A percentile compares a stretch with the other conserved stretches of the same genome.
Conservation (phyloP, 2,113 vertebrate species). For the Pseudopipra pipra region DNA sequence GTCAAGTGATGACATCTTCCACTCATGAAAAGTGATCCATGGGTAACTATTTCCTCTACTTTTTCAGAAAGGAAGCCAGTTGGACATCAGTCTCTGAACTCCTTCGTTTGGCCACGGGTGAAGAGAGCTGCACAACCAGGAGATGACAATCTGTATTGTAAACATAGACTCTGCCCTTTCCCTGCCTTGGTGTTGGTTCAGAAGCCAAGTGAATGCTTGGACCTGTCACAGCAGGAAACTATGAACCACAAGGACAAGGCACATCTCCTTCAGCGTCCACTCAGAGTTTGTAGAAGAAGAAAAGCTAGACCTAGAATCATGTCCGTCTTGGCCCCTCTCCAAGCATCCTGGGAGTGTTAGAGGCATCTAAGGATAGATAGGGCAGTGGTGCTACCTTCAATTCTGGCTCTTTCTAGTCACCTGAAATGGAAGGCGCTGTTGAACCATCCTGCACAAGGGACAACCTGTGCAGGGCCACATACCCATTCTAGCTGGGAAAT, state of each 20-base stretch:
- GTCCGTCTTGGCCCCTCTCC: not conserved
- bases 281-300: not conserved
- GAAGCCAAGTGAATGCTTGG: not conserved
- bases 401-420: not conserved
- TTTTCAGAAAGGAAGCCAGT: not conserved
- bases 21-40: not conserved
- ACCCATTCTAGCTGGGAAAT: not conserved
- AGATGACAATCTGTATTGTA: not conserved
- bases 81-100: not conserved
- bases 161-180: not conserved
- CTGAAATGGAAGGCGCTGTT: not conserved
- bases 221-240: not conserved
- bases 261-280: not conserved
- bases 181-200: not conserved
- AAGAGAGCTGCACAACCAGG: not conserved
- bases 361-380: not conserved
- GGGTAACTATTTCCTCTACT: not conserved
- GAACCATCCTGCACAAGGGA: not conserved
- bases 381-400: not conserved
- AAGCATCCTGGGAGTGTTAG: not conserved
- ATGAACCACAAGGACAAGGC: not conserved
- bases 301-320: not conserved
- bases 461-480: not conserved
- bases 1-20: not conserved
- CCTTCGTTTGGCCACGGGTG: not conserved